A percentile compares a stretch with the other conserved stretches of the same genome.
phyloP scores from a whole-genome alignment of 23 tunicate genomes.

The Trididemnum miniatum region DNA sequence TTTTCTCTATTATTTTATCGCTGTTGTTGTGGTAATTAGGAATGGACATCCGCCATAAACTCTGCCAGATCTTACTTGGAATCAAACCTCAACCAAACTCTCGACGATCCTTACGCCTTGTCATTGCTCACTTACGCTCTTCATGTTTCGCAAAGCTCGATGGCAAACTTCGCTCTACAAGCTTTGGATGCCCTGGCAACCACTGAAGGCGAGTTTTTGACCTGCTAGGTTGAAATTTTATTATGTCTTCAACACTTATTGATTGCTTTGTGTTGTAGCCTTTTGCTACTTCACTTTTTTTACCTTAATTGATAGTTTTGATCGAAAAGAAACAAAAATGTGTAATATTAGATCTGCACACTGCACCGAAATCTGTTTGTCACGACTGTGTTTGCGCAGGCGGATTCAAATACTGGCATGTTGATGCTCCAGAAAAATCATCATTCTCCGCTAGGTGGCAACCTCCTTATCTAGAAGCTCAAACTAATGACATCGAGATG shows the following conservation, averaged over 20 bases:
- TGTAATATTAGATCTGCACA: no score
- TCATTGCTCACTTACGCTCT: conserved; percentile 80
- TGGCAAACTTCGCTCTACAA: conserved; percentile 43
- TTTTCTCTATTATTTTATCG: no score
- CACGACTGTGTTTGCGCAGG: no score
- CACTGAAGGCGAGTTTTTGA: conserved; percentile 26
- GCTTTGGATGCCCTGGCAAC: conserved; percentile 48
- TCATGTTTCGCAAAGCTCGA: conserved; percentile 43
- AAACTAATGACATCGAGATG: conserved; percentile 52
- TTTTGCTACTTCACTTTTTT: no score
- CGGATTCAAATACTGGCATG: conserved; percentile 10
- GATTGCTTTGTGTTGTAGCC: no score
- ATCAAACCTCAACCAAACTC: conserved; percentile 19
- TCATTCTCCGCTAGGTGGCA: conserved; percentile 6
- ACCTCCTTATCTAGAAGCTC: conserved; percentile 20
- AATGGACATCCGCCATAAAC: neutral
- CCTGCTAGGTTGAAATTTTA: no score
- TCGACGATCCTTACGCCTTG: conserved; percentile 48
- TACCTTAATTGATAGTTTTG: no score
- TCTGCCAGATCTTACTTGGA: conserved; percentile 32
- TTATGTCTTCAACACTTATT: no score
- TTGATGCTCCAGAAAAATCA: neutral
- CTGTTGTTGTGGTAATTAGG: no score
- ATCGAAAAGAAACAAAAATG: no score
- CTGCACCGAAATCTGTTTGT: no score